These are phyloP conservation scores for Oriolus oriolus DNA, from an alignment of 2,113 vertebrate species.

Conservation along the genomic window DNA sequence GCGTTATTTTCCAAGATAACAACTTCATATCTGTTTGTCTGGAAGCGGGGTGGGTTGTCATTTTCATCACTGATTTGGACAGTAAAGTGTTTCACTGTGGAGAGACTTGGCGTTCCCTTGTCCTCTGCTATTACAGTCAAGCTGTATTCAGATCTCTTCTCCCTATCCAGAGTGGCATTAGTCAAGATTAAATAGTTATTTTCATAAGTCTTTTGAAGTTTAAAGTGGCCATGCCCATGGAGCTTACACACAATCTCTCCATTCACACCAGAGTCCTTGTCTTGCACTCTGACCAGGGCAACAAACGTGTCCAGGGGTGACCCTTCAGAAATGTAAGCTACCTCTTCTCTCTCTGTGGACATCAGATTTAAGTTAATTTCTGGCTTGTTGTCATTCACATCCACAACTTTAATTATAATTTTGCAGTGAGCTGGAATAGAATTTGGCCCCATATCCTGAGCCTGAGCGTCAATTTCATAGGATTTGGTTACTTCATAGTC, in stretches of 20 bases:
- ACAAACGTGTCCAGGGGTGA: slow-evolving; percentile 90
- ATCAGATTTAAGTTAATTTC: slow-evolving; percentile 95
- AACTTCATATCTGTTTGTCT: slow-evolving; percentile 90
- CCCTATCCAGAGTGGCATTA: slow-evolving; percentile 90
- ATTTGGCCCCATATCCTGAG: slow-evolving; percentile 94
- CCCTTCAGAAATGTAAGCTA: slow-evolving; percentile 90
- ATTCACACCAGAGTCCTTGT: slow-evolving; percentile 89
- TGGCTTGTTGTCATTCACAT: slow-evolving; percentile 96
- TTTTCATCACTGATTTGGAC: slow-evolving; percentile 95
- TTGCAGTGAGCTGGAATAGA: slow-evolving; percentile 96
- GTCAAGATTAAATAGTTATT: slow-evolving; percentile 97
- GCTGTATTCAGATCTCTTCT: slow-evolving; percentile 94
- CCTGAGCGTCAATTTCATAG: slow-evolving; percentile 94
- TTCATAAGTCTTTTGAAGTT: slow-evolving; percentile 92
- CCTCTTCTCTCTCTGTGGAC: slow-evolving; percentile 89
- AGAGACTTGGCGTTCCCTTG: slow-evolving; percentile 88
- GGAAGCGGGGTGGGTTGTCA: slow-evolving; percentile 92
- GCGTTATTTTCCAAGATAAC: slow-evolving; percentile 96
- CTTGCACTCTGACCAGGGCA: slow-evolving; percentile 90
- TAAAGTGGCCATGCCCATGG: slow-evolving; percentile 93
- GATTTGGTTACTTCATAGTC: slow-evolving; percentile 88
- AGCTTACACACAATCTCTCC: slow-evolving; percentile 89
- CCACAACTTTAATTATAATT: slow-evolving; percentile 91
- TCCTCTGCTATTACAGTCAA: slow-evolving; percentile 94
- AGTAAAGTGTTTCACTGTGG: slow-evolving; percentile 92